Base-by-base conservation (phyloP, 1,140 invertebrate genomes). In the Stegodyphus mimosarum region DNA sequence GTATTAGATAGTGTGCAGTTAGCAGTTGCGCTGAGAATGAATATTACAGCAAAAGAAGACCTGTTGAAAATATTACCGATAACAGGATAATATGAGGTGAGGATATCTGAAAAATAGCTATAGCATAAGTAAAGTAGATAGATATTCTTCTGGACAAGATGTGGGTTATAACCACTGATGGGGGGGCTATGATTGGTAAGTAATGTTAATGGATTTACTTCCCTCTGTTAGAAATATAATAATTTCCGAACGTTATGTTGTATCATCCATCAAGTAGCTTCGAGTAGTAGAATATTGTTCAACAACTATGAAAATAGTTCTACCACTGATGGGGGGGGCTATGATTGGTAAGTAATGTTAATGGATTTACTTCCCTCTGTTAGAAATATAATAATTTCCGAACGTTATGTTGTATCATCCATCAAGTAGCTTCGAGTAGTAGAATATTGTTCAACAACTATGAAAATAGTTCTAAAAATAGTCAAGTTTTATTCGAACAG, bases 11-110 rank as follows among this genome's bases (percentile, higher is more conserved):
- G 10, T 17, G 52, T 5, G 53, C 72, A 74, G 72, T 74, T 74
- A 33, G 6, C 72, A 52, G 51, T 74, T 53, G 53, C 53, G 72
- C 10, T 74, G 72, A 74, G 72, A 74, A 74, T 51, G 72, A 51
- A 52, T 6, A 52, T 74, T 51, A 52, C 1, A 6, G 72, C 13
- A 9, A 74, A 74, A 18, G 18, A 53, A 53, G 72, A 74, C 13
- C 5, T 52, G 53, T 49, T 53, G 11, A 74, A 74, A 74, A 74
- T 74, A 74, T 17, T 74, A 33, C 72, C 7, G 2, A 53, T 74
- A 51, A 74, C 53, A 74, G n/a, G 72, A 74, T 51, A 49, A 74
- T 7, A 17, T 6, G n/a, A 55, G 72, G 4, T 70, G 48, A 70
- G 17, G 18, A 70, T 70, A 70, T 33, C 18, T 49, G 48, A 4